Evolutionary conservation across 64 coral and sea anemone genomes (phyloP), one percentile per base, ranked within the genome.

Genomic region (Pocillopora damicornis): DNA sequence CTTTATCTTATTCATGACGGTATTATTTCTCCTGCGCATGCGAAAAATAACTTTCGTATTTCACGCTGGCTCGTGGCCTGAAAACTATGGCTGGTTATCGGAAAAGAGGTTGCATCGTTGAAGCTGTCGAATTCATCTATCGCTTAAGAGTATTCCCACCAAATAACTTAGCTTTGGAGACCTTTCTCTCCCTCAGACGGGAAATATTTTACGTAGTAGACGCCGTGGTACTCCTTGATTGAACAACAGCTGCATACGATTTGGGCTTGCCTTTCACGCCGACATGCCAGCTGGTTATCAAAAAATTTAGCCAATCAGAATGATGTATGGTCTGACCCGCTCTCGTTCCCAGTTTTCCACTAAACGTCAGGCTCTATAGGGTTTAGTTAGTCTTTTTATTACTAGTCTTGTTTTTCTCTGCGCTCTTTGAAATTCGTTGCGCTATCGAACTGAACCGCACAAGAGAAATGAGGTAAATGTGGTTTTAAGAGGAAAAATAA

Each of bases 1-100:
- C 81, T 22, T 42, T 38, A 37, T 11, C 11, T 9, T 56, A n/a
- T 81, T 83, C 37, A 71, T 12, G 72, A 58, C 38, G 72, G 37
- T 20, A 2, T 59, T 79, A 45, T 85, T 37, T 85, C 37, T 85
- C 37, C 63, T 85, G 81, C 81, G 81, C 81, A 85, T 85, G 81
- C 81, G 81, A 73, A n/a, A 45, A 85, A 85, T 72, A 71, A 83
- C 34, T 67, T 85, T 45, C 42, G 12, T 66, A 72, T 71, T 59
- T 72, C 64, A 26, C 64, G 20, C 42, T 20, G 37, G 37, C 65
- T 15, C 25, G 37, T 71, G n/a, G 38, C 45, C 15, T 9, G 60
- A 69, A 57, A 85, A 37, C 59, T 15, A 36, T 20, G 64, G 37
- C 45, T 20, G 38, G 10, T 13, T 0, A 15, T 77, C 75, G 37